Evolutionary conservation across 2,113 vertebrate genomes (phyloP), one percentile per base, ranked within the genome.

Genomic region (Tyrannus savana): DNA sequence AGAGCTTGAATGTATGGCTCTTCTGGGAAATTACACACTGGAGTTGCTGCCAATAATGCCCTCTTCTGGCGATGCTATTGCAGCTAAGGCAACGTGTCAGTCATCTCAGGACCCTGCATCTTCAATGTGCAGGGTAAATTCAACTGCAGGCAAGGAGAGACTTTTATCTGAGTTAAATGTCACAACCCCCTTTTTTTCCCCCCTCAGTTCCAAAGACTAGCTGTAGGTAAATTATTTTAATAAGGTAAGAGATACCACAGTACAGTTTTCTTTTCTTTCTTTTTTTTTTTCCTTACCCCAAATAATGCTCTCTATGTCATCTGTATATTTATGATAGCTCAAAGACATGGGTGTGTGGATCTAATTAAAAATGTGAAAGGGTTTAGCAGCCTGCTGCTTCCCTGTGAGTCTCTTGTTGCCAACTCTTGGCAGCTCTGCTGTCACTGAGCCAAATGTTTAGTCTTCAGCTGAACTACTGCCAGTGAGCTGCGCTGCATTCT

Each of bases 331-430:
- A 99, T 98, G 98, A 99, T 98, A 98, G 99, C 98, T 99, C 98
- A 99, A 99, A 99, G 99, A 99, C 99, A 99, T 99, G 98, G 99
- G 98, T 99, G 99, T 99, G 99, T 98, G 99, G 98, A 98, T 99
- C 99, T 99, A 99, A 99, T 99, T 99, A 99, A 99, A 99, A 99
- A 99, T 99, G 99, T 99, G 99, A 99, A 99, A 99, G 98, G 98
- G 98, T 99, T 99, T 99, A 99, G 99, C 98, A 98, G 99, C 98
- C 99, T 98, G 98, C 98, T 98, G 98, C 98, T 98, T 99, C 98
- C 96, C 98, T 98, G 97, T 94, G 97, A 98, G 98, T 97, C 98
- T 99, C 98, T 97, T 97, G 98, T 98, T 99, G 99, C 99, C 99
- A 99, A 98, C 98, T 98, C 98, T 98, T 99, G 99, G 99, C 99